Evolutionary conservation across 2,797 vertebrate genomes (phyloP), one percentile per base, ranked within the genome.

Genomic region (Sylvilagus floridanus): DNA sequence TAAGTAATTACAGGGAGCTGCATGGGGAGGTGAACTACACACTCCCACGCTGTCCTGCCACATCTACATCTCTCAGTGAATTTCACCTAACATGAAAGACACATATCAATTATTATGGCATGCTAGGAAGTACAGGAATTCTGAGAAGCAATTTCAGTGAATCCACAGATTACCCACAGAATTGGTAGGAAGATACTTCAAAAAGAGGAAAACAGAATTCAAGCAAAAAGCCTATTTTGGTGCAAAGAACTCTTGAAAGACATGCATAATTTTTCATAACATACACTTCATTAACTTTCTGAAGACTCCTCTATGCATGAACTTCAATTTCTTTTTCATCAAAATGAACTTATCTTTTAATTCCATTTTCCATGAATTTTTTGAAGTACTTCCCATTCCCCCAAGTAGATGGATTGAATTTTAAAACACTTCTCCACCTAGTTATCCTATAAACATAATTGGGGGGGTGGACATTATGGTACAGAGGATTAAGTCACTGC

Each of bases 401-500:
- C 13, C 16, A 37, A 66, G 21, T 21, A 88, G 73, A 86, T 54
- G 7, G 7, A 42, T 9, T 71, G 54, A 26, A 65, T 81, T 81
- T 79, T 69, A 81, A 82, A 91, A 85, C n/a, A 69, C 52, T 5
- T 79, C 19, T 69, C 68, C 35, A 32, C 66, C n/a, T 90, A 62
- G 42, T 89, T 88, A 77, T 57, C 30, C 42, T 62, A 19, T 72
- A 90, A 94, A 68, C 17, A 83, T 2, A 92, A 47, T 13, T 84
- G 72, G 24, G 28, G 26, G 5, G 54, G 54, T 57, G 54, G 54
- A 57, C 54, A 57, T 16, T 57, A 17, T 16, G 19, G 54, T 19
- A 57, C 54, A 57, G 54, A 57, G 54, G 54, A 57, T 57, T 57
- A 57, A 57, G 54, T 16, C 54, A 57, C 54, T 16, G 54, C 54